Percentiles rank a stretch among this genome's conserved stretches.
Conservation (phyloP, 2,113 vertebrate species). For the Formicarius rufipectus region DNA sequence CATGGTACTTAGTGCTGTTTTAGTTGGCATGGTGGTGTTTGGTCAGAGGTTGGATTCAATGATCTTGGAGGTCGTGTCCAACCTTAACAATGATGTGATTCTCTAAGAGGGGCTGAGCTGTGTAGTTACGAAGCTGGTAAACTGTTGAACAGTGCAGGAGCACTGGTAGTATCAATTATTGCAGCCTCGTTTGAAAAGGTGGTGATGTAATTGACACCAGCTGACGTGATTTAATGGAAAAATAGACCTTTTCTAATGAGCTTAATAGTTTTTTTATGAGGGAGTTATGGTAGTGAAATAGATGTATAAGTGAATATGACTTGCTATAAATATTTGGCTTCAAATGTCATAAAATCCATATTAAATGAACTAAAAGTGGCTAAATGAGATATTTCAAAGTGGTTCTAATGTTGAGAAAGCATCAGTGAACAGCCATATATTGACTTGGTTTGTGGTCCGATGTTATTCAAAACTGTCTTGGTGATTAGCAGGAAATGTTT, state of each 20-base stretch:
- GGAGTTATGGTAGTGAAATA: neutral
- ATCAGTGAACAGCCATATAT: neutral
- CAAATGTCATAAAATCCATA: slow-evolving; percentile 10
- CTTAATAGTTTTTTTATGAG: slow-evolving; percentile 24
- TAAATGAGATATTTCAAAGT: slow-evolving; percentile 18
- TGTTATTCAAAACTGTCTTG: neutral
- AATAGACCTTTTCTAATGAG: slow-evolving; percentile 14
- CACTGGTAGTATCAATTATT: neutral
- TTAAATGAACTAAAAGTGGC: neutral
- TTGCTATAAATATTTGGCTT: slow-evolving; percentile 19
- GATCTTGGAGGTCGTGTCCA: neutral
- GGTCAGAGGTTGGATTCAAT: neutral
- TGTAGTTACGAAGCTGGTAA: neutral
- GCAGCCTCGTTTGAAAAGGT: neutral
- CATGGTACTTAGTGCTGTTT: neutral
- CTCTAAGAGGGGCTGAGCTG: neutral
- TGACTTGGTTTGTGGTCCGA: neutral
- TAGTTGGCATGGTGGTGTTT: neutral
- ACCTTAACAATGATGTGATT: neutral
- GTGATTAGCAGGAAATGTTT: neutral
- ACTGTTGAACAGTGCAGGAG: neutral
- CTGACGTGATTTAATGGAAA: slow-evolving; percentile 2
- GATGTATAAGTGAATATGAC: neutral
- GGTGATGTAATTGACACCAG: neutral
- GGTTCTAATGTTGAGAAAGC: neutral